Evolutionary conservation across 2,113 vertebrate species (phyloP).

Genomic region (Pseudopipra pipra): DNA sequence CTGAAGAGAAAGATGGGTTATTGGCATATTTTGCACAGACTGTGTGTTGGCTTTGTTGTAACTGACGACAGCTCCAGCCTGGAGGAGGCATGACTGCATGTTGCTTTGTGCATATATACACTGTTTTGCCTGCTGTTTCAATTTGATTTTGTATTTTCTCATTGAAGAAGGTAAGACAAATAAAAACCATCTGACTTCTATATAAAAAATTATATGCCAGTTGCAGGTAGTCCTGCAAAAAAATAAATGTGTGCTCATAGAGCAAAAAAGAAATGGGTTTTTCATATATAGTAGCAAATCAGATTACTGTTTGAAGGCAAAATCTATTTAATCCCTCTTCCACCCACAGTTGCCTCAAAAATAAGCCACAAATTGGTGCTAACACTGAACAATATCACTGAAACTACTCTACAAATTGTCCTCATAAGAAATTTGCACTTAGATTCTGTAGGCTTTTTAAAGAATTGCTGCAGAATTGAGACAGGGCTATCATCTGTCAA

Average conservation of each 20-base stretch:
- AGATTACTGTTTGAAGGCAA: neutral
- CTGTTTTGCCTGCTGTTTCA: constrained; percentile 20
- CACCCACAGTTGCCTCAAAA: neutral
- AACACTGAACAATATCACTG: neutral
- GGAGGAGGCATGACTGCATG: neutral
- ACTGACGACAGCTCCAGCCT: neutral
- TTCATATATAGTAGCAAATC: neutral
- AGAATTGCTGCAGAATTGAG: neutral
- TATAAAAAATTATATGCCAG: neutral
- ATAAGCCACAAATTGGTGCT: neutral
- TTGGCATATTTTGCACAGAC: constrained; percentile 6
- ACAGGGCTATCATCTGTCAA: neutral
- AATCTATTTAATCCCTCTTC: neutral
- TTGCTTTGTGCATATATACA: constrained; percentile 13
- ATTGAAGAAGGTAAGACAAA: constrained; percentile 1
- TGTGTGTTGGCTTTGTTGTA: constrained; percentile 23
- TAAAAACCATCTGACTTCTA: neutral
- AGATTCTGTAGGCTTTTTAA: neutral
- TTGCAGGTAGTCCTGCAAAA: neutral
- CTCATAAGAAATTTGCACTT: neutral
- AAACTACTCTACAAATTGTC: neutral
- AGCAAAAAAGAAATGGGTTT: rapidly evolving
- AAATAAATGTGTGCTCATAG: neutral
- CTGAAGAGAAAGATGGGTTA: constrained; percentile 5
- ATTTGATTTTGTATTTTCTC: constrained; percentile 26